phyloP scores from a whole-genome alignment of 92 coral and sea anemone species.

The Hydrozoanthus gracilis region DNA sequence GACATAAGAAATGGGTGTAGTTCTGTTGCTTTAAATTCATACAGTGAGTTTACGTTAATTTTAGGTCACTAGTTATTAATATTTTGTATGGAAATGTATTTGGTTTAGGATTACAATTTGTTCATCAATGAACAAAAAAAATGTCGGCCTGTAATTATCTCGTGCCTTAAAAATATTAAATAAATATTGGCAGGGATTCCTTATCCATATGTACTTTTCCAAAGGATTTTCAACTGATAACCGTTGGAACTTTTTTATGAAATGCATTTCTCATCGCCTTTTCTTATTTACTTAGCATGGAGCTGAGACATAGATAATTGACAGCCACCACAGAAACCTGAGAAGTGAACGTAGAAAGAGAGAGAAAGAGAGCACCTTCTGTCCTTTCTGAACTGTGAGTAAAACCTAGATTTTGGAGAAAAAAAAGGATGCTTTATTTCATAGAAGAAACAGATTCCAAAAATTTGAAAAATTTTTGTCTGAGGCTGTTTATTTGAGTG shows the following conservation, averaged over 20 bases:
- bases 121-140: background rate
- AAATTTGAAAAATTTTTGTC: background rate
- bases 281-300: conserved; percentile 35
- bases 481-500: too few relatives aligned
- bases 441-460: background rate
- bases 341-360: conserved; percentile 26
- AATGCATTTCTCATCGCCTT: conserved; percentile 10
- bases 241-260: background rate
- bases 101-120: background rate
- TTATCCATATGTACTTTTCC: background rate
- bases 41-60: background rate
- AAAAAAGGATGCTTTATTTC: background rate
- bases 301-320: conserved; percentile 30
- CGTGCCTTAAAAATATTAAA: background rate
- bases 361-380: background rate
- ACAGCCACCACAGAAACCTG: conserved; percentile 21
- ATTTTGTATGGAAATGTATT: background rate
- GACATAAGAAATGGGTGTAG: too few relatives aligned
- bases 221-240: conserved; percentile 10
- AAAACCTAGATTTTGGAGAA: conserved; percentile 15
- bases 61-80: background rate
- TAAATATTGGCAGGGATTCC: conserved; percentile 2
- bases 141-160: background rate
- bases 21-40: background rate
- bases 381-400: conserved; percentile 26